phyloP scores from a whole-genome alignment of 2,888 invertebrate species.

The Leptinotarsa peninsularis region DNA sequence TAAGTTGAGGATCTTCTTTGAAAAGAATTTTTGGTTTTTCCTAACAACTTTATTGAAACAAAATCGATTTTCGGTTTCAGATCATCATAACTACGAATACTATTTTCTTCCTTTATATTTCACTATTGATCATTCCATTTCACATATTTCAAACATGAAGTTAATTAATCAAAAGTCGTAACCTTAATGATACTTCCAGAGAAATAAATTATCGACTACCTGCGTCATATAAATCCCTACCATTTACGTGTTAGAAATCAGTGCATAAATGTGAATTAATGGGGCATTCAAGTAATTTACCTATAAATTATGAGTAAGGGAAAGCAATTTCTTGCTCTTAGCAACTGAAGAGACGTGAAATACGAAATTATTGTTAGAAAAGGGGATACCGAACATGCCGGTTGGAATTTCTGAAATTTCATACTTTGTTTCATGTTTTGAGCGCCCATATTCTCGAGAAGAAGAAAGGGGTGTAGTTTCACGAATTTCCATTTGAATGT shows the following conservation, averaged over 20 bases:
- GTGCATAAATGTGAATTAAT: conserved; percentile 62
- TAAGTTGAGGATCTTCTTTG: too few relatives aligned
- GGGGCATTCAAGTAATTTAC: conserved; percentile 63
- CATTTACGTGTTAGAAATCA: conserved; percentile 49
- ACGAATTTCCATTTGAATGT: conserved; percentile 12
- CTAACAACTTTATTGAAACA: too few relatives aligned
- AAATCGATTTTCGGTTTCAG: too few relatives aligned
- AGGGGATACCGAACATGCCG: conserved; percentile 16
- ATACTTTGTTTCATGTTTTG: conserved; percentile 27
- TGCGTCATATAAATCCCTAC: conserved; percentile 35
- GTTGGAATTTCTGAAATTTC: conserved; percentile 44
- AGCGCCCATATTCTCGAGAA: conserved; percentile 21
- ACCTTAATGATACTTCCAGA: conserved; percentile 19
- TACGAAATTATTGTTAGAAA: conserved; percentile 48
- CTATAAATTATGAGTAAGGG: conserved; percentile 61
- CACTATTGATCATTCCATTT: neutral
- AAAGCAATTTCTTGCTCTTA: conserved; percentile 53
- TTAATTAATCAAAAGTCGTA: neutral
- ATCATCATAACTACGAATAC: too few relatives aligned
- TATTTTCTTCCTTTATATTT: neutral
- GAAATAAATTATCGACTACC: conserved; percentile 29
- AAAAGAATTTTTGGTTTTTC: too few relatives aligned
- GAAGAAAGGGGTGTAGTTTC: conserved; percentile 17
- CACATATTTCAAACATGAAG: neutral
- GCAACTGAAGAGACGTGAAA: conserved; percentile 40